These are phyloP conservation scores for Pentalonia nigronervosa DNA, from an alignment of 1,140 invertebrate species.

Conservation along the genomic window DNA sequence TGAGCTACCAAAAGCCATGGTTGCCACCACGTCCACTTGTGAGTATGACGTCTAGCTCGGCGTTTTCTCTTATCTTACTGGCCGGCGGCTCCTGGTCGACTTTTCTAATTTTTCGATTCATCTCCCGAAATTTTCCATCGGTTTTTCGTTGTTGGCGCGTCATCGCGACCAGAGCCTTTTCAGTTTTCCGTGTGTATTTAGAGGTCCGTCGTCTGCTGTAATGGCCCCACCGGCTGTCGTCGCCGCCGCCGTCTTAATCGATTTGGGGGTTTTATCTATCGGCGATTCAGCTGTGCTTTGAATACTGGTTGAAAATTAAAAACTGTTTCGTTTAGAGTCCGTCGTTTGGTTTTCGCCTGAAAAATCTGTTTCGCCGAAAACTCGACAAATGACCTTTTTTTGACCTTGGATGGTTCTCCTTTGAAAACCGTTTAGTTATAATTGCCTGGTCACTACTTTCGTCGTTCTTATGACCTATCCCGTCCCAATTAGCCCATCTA, in stretches of 20 bases:
- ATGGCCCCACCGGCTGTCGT: neutral
- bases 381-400: conserved; percentile 13
- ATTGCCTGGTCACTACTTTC: neutral
- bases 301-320: neutral
- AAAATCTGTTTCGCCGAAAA: neutral
- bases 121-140: neutral
- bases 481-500: neutral
- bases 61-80: neutral
- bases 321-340: neutral
- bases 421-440: neutral
- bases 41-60: conserved; percentile 64
- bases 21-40: conserved; percentile 69
- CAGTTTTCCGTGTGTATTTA: neutral
- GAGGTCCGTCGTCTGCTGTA: neutral
- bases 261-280: neutral
- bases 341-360: neutral
- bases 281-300: too few relatives aligned
- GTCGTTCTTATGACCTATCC: neutral
- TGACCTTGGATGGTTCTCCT: neutral
- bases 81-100: neutral
- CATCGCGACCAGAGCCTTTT: neutral
- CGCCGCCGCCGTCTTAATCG: too few relatives aligned
- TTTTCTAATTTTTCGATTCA: neutral
- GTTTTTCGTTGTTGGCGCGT: neutral
- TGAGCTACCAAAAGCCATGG: conserved; percentile 68